phyloP scores from a whole-genome alignment of 2,888 invertebrate genomes.

The Electrophaes corylata region DNA sequence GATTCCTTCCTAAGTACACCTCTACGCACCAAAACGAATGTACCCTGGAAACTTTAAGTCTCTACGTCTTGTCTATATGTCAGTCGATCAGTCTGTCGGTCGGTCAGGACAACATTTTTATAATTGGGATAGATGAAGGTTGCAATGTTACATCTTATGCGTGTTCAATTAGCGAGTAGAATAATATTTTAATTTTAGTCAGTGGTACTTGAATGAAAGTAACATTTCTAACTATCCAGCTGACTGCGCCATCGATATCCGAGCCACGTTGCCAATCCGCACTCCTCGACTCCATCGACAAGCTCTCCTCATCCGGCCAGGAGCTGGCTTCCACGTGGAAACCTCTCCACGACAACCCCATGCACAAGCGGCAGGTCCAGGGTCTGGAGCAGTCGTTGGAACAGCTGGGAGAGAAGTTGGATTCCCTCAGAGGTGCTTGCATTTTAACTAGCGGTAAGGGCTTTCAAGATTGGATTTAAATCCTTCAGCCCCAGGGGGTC shows the following conservation, averaged over 20 bases:
- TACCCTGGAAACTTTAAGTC: too few species aligned
- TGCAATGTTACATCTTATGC: too few species aligned
- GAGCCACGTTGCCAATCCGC: slow-evolving; percentile 44
- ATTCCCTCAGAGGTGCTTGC: slow-evolving; percentile 37
- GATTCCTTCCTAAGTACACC: too few species aligned
- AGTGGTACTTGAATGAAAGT: not conserved
- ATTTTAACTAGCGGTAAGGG: slow-evolving; percentile 11
- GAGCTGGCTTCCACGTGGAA: slow-evolving; percentile 38
- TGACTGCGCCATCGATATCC: slow-evolving; percentile 46
- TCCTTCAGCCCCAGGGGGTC: too few species aligned
- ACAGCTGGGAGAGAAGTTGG: slow-evolving; percentile 39
- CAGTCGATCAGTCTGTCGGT: too few species aligned
- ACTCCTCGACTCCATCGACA: slow-evolving; percentile 39
- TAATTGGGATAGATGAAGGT: too few species aligned
- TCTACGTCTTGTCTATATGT: too few species aligned
- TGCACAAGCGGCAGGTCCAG: slow-evolving; percentile 33
- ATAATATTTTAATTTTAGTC: not conserved
- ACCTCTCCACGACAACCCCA: slow-evolving; percentile 26
- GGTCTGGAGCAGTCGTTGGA: slow-evolving; percentile 33
- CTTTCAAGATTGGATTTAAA: too few species aligned
- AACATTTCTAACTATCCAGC: slow-evolving; percentile 35
- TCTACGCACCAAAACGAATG: too few species aligned
- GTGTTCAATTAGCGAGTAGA: too few species aligned
- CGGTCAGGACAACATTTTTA: too few species aligned
- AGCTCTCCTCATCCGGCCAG: slow-evolving; percentile 36